phyloP scores from a whole-genome alignment of 2,888 invertebrate species.

The Zeuzera pyrina region DNA sequence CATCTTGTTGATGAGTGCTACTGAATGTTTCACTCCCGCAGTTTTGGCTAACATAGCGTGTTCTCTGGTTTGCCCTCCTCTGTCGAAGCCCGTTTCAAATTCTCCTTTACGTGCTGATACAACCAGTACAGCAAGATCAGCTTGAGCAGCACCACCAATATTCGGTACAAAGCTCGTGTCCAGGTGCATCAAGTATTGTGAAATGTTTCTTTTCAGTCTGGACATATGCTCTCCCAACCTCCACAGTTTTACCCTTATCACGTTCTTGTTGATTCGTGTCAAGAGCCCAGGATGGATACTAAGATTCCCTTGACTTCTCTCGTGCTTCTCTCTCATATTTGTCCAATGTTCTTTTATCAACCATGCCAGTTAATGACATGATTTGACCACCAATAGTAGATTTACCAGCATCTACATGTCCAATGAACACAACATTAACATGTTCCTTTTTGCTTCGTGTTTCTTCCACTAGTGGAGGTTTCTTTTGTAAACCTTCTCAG shows the following conservation, averaged over 20 bases:
- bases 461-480: slow-evolving; percentile 83
- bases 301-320: slow-evolving; percentile 98
- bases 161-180: slow-evolving; percentile 99
- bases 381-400: slow-evolving; percentile 99
- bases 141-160: slow-evolving; percentile 95
- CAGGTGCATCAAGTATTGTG: slow-evolving; percentile 98
- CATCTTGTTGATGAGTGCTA: slow-evolving; percentile 99
- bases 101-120: slow-evolving; percentile 99
- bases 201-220: slow-evolving; percentile 99
- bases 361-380: slow-evolving; percentile 98
- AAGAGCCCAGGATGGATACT: slow-evolving; percentile 99
- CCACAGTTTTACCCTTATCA: slow-evolving; percentile 98
- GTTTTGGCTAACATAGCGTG: slow-evolving; percentile 99
- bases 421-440: slow-evolving; percentile 99
- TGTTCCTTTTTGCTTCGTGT: slow-evolving; percentile 96
- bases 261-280: slow-evolving; percentile 98
- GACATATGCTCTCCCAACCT: slow-evolving; percentile 98
- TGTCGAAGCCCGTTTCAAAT: slow-evolving; percentile 99
- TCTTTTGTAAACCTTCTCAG: slow-evolving; percentile 79
- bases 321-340: slow-evolving; percentile 99
- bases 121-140: slow-evolving; percentile 95
- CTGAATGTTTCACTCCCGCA: slow-evolving; percentile 97
- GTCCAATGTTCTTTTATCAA: slow-evolving; percentile 98
- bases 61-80: slow-evolving; percentile 99
- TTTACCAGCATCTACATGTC: slow-evolving; percentile 98